Evolutionary conservation across 2,113 vertebrate genomes (phyloP).

Genomic region (Crotalus tigris): DNA sequence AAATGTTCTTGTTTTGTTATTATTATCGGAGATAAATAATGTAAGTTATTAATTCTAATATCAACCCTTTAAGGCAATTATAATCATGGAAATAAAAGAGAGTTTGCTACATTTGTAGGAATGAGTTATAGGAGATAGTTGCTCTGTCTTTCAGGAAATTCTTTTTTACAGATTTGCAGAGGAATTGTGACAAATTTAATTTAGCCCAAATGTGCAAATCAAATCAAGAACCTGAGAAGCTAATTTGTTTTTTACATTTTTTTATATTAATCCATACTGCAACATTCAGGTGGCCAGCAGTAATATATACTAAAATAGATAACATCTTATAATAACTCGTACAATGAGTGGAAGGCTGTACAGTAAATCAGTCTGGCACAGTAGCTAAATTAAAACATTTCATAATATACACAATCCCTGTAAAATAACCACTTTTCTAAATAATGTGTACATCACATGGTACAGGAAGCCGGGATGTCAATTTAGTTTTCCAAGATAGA

Average conservation of each 20-base stretch:
- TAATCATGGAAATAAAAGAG: slow-evolving; percentile 27
- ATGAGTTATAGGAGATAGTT: background rate
- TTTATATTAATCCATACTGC: background rate
- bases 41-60: slow-evolving; percentile 15
- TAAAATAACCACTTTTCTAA: background rate
- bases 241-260: background rate
- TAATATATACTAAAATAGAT: background rate
- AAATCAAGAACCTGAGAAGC: background rate
- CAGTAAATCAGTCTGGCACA: background rate
- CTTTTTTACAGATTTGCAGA: slow-evolving; percentile 13
- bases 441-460: background rate
- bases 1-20: slow-evolving; percentile 44
- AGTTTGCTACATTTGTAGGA: background rate
- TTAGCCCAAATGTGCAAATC: background rate
- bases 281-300: background rate
- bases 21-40: slow-evolving; percentile 3
- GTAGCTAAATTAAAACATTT: background rate
- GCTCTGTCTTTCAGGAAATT: background rate
- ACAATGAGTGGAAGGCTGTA: background rate
- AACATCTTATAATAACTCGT: background rate
- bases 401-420: background rate
- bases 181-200: background rate
- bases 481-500: background rate
- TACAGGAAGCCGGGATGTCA: background rate
- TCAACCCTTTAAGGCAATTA: slow-evolving; percentile 2